phyloP scores from a whole-genome alignment of 2,113 vertebrate species.

The Diadophis punctatus region DNA sequence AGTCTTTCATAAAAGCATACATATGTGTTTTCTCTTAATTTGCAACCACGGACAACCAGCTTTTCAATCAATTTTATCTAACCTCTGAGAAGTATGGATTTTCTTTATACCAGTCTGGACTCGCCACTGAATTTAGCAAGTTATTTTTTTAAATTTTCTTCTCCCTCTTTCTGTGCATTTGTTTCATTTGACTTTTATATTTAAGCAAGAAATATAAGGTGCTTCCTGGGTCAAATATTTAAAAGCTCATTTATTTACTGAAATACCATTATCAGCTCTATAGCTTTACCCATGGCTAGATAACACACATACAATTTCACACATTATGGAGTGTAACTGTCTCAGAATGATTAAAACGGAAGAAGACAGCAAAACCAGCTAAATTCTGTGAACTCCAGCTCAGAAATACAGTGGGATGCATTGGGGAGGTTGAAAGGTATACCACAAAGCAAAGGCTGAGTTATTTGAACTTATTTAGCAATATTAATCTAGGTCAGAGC shows the following conservation, averaged over 20 bases:
- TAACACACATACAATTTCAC: background rate
- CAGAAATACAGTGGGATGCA: background rate
- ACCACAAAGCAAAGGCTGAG: background rate
- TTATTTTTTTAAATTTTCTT: background rate
- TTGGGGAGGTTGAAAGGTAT: background rate
- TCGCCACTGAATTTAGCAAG: background rate
- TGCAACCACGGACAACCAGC: background rate
- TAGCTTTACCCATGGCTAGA: background rate
- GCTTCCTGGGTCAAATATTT: background rate
- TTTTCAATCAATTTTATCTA: background rate
- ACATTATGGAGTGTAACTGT: background rate
- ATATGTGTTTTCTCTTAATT: background rate
- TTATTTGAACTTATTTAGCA: background rate
- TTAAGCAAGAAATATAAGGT: background rate
- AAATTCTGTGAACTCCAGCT: background rate
- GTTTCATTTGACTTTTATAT: background rate
- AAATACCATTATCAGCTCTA: background rate
- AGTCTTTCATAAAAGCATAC: background rate
- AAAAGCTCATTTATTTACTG: background rate
- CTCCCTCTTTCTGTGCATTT: background rate
- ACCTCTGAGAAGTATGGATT: background rate
- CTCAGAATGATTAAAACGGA: background rate
- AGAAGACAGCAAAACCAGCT: background rate
- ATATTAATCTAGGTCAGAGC: background rate
- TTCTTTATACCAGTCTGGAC: background rate